phyloP scores from a whole-genome alignment of 2,888 invertebrate genomes.

The Patella ulyssiponensis region DNA sequence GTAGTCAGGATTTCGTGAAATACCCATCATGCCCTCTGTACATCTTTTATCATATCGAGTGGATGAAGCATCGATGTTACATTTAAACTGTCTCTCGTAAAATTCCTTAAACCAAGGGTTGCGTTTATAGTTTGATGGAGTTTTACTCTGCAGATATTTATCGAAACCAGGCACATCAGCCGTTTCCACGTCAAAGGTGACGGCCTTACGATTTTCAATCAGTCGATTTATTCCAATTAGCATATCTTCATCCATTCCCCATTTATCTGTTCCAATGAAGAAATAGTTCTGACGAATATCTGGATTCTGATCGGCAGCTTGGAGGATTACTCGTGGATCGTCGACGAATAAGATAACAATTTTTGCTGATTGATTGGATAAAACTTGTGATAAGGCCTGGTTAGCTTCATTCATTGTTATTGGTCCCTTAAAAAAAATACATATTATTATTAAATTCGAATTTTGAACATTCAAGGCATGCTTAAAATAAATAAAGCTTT shows the following conservation, averaged over 20 bases:
- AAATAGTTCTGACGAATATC: conserved; percentile 41
- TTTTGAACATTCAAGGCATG: no score
- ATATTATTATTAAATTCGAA: neutral
- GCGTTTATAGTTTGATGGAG: conserved; percentile 54
- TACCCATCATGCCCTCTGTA: conserved; percentile 39
- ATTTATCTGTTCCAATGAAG: conserved; percentile 66
- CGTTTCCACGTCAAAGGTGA: conserved; percentile 65
- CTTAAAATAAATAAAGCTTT: no score
- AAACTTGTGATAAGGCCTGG: conserved; percentile 39
- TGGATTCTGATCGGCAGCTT: conserved; percentile 41
- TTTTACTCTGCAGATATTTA: conserved; percentile 60
- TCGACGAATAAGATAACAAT: conserved; percentile 62
- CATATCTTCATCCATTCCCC: conserved; percentile 56
- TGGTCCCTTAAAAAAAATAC: conserved; percentile 26
- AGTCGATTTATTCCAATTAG: conserved; percentile 38
- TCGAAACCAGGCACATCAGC: conserved; percentile 65
- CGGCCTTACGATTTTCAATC: conserved; percentile 36
- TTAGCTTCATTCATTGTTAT: conserved; percentile 45
- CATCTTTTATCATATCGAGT: conserved; percentile 34
- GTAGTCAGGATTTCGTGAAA: conserved; percentile 55
- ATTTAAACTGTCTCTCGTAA: conserved; percentile 62
- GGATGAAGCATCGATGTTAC: conserved; percentile 26
- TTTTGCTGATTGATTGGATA: conserved; percentile 39
- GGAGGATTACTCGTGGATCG: conserved; percentile 54
- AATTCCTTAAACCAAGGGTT: conserved; percentile 74